Evolutionary conservation across 2,113 vertebrate genomes (phyloP), one percentile per base, ranked within the genome.

Genomic region (Aythya baeri): DNA sequence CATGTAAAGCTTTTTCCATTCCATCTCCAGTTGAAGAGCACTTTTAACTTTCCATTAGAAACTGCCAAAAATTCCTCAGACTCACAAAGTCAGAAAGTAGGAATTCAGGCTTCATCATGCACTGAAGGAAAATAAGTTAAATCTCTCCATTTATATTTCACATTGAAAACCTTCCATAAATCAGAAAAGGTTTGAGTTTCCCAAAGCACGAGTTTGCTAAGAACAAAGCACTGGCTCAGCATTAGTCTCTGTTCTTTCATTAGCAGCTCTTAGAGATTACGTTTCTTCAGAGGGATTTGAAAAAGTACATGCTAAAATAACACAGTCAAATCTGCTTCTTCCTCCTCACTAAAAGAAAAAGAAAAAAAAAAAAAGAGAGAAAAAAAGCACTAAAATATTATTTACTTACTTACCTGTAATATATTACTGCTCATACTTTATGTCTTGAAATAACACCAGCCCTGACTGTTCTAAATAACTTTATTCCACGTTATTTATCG

Each of bases 21-120:
- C 81, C 71, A 52, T 92, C 88, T 92, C 91, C 75, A 81, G 85
- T 7, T 95, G 82, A 97, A 96, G 68, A 41, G 36, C 89, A 96
- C 83, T 38, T 90, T 96, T 83, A 88, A 97, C 66, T 98, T 98
- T 98, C 97, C 96, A 95, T 65, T 93, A 5, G 20, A 93, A 97
- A 93, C 72, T 91, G 88, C 97, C 96, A 97, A 98, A 94, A 95
- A 91, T 89, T 87, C 95, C 89, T 95, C 82, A 94, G 75, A 95
- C 73, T 92, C 43, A 8, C 82, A 49, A 93, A 96, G 71, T 94
- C 92, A 94, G 79, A 92, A 91, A 97, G 91, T 9, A 97, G 90
- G 89, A 93, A 95, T 93, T 94, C 90, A 96, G 76, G 67, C 25
- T 82, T 90, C 91, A 96, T 73, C 81, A 43, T 66, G 54, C 59